A percentile compares a stretch with the other conserved stretches of the same genome.
Evolutionary conservation across 2,113 vertebrate species (phyloP).

Genomic region (Campylorhamphus procurvoides): DNA sequence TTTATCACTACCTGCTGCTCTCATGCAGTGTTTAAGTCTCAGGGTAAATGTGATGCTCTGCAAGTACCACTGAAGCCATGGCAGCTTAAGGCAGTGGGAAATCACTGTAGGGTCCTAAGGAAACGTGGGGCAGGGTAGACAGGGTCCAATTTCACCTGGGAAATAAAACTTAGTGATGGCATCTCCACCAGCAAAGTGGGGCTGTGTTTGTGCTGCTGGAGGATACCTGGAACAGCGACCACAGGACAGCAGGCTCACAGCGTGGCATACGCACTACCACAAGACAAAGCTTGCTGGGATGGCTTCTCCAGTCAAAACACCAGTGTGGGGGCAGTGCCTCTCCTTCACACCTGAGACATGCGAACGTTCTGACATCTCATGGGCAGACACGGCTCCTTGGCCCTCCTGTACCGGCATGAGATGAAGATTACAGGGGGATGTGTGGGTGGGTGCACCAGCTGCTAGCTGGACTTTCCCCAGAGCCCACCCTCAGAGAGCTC

Average conservation of each 20-base stretch:
- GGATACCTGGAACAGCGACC: not conserved
- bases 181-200: fast-evolving
- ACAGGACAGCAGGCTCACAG: not conserved
- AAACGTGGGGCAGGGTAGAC: fast-evolving
- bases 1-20: not conserved
- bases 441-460: fast-evolving
- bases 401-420: not conserved
- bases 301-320: not conserved
- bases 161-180: not conserved
- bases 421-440: too few species aligned
- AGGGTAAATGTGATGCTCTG: not conserved
- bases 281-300: not conserved
- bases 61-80: not conserved
- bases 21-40: not conserved
- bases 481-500: not conserved
- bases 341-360: not conserved
- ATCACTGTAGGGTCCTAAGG: not conserved
- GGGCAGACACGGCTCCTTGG: not conserved
- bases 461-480: not conserved
- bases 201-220: not conserved
- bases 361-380: fast-evolving
- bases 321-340: not conserved
- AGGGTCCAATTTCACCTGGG: not conserved
- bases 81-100: not conserved
- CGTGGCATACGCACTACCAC: fast-evolving